Evolutionary conservation across 2,113 vertebrate species (phyloP), one percentile per base, ranked within the genome.

Genomic region (Diadophis punctatus): DNA sequence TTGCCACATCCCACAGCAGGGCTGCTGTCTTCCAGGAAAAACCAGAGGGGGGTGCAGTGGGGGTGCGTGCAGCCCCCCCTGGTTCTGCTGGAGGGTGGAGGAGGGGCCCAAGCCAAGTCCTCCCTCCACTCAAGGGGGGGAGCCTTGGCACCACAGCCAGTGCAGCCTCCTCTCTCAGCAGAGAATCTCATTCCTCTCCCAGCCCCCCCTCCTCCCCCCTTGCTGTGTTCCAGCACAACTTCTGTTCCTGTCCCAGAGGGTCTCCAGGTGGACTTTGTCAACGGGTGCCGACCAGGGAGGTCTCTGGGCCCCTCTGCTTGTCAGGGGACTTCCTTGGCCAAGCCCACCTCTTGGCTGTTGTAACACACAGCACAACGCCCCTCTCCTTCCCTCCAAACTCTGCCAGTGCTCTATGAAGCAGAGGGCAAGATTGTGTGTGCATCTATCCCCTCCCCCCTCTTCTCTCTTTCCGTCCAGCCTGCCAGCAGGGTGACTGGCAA

Each of bases 1-100:
- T 68, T 91, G 96, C 93, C 89, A 90, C 68, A 68, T 60, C 94
- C 22, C 92, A 90, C 90, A 89, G 86, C 92, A 91, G 27, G n/a
- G 0, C 90, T 53, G 80, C 90, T 43, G 7, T 9, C 51, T 90
- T 58, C 46, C 88, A 34, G 34, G 93, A n/a, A 55, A 3, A 39
- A 34, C 3, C 0, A n/a, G n/a, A n/a, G 1, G 6, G 55, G 6
- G 16, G 63, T 0, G 23, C 27, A 53, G 58, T 8, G 0, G 8
- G n/a, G 63, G 12, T 3, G 8, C 0, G 39, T 20, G 68, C 6
- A 20, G 16, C 68, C 6, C 55, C n/a, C 16, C 2, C 14, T n/a
- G 14, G 2, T 80, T 39, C 34, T 39, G 68, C 68, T 74, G n/a
- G 68, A 18, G 34, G 34, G 2, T 8, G 74, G 74, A 22, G 74